Evolutionary conservation across 2,888 invertebrate species (phyloP).

Genomic region (Hirudinaria manillensis): DNA sequence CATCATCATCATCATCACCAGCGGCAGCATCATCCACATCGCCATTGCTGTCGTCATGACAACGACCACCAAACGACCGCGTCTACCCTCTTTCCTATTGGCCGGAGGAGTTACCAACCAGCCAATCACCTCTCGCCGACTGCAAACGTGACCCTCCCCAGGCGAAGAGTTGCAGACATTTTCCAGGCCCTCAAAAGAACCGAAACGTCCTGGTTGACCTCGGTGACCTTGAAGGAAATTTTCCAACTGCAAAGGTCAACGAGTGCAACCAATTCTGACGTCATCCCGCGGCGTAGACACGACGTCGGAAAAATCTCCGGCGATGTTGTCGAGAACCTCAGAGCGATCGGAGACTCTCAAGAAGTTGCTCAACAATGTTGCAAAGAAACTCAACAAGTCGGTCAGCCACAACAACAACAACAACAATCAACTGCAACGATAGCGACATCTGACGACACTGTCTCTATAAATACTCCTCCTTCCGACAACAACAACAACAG

Average conservation of each 20-base stretch:
- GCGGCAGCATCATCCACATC: background rate
- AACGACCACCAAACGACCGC: background rate
- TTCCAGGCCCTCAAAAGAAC: background rate
- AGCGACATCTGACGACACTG: too few relatives aligned
- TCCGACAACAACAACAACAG: too few relatives aligned
- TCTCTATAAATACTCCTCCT: too few relatives aligned
- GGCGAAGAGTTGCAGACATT: background rate
- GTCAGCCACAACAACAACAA: too few relatives aligned
- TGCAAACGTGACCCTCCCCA: background rate
- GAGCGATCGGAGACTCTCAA: too few relatives aligned
- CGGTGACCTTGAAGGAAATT: background rate
- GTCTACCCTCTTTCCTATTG: slow-evolving; percentile 7
- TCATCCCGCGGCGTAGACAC: too few relatives aligned
- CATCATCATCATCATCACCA: slow-evolving; percentile 3
- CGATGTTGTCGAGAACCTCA: too few relatives aligned
- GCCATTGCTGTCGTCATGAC: background rate
- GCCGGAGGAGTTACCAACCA: background rate
- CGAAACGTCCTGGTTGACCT: background rate
- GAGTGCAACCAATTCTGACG: background rate
- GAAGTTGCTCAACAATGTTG: too few relatives aligned
- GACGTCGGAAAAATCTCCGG: too few relatives aligned
- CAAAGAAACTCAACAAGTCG: too few relatives aligned
- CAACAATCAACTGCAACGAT: too few relatives aligned
- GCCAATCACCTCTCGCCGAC: too few relatives aligned
- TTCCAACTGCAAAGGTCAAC: background rate